These are phyloP conservation scores for Melanocharis versteri DNA, from an alignment of 2,113 vertebrate species.

Conservation along the genomic window DNA sequence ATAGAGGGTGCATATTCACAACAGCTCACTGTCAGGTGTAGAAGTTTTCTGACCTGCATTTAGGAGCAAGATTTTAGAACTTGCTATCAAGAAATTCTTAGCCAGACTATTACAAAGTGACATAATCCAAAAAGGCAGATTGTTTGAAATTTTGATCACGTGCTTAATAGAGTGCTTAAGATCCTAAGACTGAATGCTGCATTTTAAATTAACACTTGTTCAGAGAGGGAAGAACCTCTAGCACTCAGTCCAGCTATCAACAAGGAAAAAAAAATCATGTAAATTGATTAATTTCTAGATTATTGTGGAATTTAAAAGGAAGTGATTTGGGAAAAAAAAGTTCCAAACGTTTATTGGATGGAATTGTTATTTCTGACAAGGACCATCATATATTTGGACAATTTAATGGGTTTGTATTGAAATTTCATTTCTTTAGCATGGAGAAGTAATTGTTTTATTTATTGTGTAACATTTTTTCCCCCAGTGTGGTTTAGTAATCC, in stretches of 20 bases:
- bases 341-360: not conserved
- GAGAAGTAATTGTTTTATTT: not conserved
- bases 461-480: not conserved
- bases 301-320: not conserved
- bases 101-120: not conserved
- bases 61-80: not conserved
- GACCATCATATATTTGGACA: not conserved
- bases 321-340: not conserved
- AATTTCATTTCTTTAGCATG: not conserved
- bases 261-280: not conserved
- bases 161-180: not conserved
- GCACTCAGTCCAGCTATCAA: not conserved
- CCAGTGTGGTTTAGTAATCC: not conserved
- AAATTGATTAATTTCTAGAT: not conserved
- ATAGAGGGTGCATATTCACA: not conserved
- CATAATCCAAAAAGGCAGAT: not conserved
- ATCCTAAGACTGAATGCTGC: not conserved
- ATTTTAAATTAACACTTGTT: not conserved
- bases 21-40: not conserved
- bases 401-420: not conserved
- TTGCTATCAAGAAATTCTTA: not conserved
- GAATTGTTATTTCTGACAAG: not conserved
- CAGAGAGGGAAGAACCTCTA: not conserved
- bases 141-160: not conserved
- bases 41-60: not conserved